Evolutionary conservation across 2,113 vertebrate species (phyloP).

Genomic region (Gila orcuttii): DNA sequence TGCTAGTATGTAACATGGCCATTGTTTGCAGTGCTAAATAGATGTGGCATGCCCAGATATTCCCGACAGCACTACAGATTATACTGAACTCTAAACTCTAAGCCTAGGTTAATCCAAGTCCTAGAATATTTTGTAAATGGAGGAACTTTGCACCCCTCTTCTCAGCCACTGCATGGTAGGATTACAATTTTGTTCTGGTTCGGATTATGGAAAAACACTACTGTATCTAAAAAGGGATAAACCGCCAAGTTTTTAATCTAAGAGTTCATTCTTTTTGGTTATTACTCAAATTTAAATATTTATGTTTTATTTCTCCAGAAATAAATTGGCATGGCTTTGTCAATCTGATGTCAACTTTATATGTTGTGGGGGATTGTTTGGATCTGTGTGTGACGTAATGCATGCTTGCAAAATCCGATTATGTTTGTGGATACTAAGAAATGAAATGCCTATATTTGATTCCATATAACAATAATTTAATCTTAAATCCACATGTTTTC

Average conservation of each 20-base stretch:
- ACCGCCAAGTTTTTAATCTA: conserved; percentile 53
- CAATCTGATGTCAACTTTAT: background rate
- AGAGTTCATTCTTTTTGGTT: background rate
- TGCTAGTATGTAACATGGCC: background rate
- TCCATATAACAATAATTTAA: conserved; percentile 16
- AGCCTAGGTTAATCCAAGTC: conserved; percentile 17
- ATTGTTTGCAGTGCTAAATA: background rate
- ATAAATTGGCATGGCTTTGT: background rate
- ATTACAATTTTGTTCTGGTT: background rate
- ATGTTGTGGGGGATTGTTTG: background rate
- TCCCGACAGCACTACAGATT: background rate
- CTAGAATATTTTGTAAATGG: conserved; percentile 4
- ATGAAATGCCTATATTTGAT: conserved; percentile 23
- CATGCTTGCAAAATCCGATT: conserved; percentile 3
- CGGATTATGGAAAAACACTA: conserved; percentile 65
- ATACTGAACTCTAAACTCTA: background rate
- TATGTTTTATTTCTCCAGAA: background rate
- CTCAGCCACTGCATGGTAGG: background rate
- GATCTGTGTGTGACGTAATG: background rate
- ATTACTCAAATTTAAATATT: background rate
- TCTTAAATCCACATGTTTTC: conserved; percentile 27
- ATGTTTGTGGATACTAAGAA: conserved; percentile 4
- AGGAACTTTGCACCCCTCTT: background rate
- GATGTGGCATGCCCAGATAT: background rate
- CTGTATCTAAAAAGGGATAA: conserved; percentile 69